These are phyloP conservation scores for Chiloscyllium punctatum DNA, from an alignment of 2,797 vertebrate genomes.

Conservation along the genomic window DNA sequence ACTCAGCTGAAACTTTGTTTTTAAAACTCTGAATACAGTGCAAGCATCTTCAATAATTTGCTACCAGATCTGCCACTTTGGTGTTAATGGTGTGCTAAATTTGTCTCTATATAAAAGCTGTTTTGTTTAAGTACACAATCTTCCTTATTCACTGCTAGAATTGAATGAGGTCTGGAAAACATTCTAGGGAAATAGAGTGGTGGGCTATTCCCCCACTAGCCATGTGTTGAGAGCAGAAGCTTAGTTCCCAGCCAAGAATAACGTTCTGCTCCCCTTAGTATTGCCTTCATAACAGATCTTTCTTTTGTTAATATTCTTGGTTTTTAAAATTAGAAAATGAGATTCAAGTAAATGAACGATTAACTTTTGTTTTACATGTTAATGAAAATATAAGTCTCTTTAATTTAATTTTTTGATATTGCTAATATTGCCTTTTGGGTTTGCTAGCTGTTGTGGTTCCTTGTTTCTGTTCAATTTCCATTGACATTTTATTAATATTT, in stretches of 20 bases:
- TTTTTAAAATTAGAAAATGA: background rate
- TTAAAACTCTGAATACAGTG: background rate
- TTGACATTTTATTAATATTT: background rate
- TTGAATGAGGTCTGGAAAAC: constrained; percentile 9
- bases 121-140: background rate
- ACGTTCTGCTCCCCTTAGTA: background rate
- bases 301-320: background rate
- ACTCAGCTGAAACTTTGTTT: background rate
- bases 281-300: background rate
- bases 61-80: constrained; percentile 4
- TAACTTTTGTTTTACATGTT: background rate
- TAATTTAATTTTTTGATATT: background rate
- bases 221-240: background rate
- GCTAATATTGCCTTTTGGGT: background rate
- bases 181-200: background rate
- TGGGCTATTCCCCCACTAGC: background rate
- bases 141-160: background rate
- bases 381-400: background rate
- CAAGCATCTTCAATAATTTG: background rate
- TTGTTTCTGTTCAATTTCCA: background rate
- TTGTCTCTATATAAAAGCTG: background rate
- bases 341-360: background rate
- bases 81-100: constrained; percentile 1
- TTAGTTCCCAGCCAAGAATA: constrained; percentile 18
- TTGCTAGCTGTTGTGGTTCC: background rate